phyloP scores from a whole-genome alignment of 2,888 invertebrate species.

The Cheilosia pagana region DNA sequence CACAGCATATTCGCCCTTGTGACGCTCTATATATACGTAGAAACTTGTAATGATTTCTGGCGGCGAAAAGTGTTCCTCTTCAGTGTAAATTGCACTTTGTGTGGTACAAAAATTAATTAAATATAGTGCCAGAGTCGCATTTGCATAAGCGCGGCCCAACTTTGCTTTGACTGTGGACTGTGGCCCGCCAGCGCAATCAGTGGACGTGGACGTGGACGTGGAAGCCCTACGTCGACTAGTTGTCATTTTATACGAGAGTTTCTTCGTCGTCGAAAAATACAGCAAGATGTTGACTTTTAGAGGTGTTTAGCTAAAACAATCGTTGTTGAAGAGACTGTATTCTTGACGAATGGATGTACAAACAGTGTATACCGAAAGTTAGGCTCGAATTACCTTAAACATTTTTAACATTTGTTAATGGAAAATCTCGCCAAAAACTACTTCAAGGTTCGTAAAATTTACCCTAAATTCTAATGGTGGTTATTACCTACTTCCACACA shows the following conservation, averaged over 20 bases:
- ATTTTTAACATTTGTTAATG: too few species aligned
- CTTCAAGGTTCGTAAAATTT: too few species aligned
- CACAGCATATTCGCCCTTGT: slow-evolving; percentile 1
- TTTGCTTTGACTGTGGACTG: background rate
- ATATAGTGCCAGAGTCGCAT: slow-evolving; percentile 60
- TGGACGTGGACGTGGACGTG: too few species aligned
- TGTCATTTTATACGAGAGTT: slow-evolving; percentile 7
- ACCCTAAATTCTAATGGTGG: too few species aligned
- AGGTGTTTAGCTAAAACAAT: too few species aligned
- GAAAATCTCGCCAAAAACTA: too few species aligned
- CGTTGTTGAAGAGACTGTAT: background rate
- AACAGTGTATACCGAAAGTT: too few species aligned
- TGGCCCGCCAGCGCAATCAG: slow-evolving; percentile 14
- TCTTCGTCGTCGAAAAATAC: too few species aligned
- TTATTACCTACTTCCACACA: too few species aligned
- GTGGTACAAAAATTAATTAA: slow-evolving; percentile 65
- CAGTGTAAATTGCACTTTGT: slow-evolving; percentile 54
- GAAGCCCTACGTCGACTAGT: slow-evolving; percentile 38
- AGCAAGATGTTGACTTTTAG: too few species aligned
- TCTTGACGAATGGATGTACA: background rate
- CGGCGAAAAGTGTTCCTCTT: slow-evolving; percentile 41
- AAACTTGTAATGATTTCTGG: slow-evolving; percentile 32
- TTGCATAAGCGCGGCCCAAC: background rate
- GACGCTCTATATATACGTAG: slow-evolving; percentile 16
- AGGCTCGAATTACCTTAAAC: too few species aligned